A percentile compares a stretch with the other conserved stretches of the same genome.
Conservation (phyloP, 2,113 vertebrate genomes). For the Amphilophus citrinellus region DNA sequence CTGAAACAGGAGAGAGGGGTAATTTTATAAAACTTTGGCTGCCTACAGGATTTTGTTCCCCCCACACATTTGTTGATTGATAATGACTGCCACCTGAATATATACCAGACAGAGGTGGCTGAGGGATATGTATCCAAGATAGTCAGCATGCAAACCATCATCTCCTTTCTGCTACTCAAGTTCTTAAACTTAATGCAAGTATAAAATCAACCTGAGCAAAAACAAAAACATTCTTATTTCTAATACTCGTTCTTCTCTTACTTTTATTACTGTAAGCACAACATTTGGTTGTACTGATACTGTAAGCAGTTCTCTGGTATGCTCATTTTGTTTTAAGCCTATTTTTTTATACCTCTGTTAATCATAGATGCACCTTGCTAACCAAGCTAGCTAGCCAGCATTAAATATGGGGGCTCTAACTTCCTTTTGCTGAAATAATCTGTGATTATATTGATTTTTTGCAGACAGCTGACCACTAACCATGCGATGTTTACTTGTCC, state of each 20-base stretch:
- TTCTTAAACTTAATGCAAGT: neutral
- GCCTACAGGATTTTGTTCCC: constrained; percentile 35
- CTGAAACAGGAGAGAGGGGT: constrained; percentile 49
- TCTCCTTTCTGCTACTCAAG: neutral
- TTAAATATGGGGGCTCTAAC: neutral
- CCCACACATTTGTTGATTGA: constrained; percentile 39
- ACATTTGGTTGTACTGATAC: neutral
- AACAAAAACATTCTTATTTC: neutral
- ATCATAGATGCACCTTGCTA: constrained; percentile 1
- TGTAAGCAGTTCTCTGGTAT: neutral
- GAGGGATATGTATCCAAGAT: neutral
- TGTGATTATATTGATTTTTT: neutral
- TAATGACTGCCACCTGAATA: constrained; percentile 61
- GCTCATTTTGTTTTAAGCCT: neutral
- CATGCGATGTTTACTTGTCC: neutral
- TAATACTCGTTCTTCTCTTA: neutral
- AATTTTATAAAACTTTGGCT: constrained; percentile 53
- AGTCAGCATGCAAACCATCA: neutral
- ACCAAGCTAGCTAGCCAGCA: neutral
- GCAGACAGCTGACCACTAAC: neutral
- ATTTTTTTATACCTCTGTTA: neutral
- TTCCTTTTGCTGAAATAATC: neutral
- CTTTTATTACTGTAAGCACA: neutral
- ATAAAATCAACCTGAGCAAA: neutral
- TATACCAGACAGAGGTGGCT: neutral